Base-by-base conservation (phyloP, 1,140 invertebrate genomes). In the Cecropterus lyciades region DNA sequence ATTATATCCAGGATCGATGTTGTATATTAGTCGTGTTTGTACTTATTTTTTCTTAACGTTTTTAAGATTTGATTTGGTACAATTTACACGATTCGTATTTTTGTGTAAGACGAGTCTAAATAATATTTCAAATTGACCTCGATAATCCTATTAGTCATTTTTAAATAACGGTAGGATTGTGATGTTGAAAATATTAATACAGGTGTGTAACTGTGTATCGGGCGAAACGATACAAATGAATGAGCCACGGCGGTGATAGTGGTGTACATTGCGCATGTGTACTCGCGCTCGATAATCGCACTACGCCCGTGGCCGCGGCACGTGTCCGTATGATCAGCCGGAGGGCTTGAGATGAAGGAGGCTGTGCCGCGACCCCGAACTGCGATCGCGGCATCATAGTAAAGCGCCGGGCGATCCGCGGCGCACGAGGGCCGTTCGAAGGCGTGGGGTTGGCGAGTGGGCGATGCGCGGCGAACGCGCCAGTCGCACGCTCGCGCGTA, bases 251-350 rank as follows among this genome's bases (percentile, higher is more conserved):
- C 65, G 66, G 70, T 66, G 57, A 75, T 83, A 85, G 77, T 82
- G 77, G 53, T 14, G 78, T 40, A 67, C 70, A 77, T 51, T 87
- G 85, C 89, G 89, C 85, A 91, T 86, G 87, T 86, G 77, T 84
- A 85, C 85, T 73, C 79, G 79, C 81, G 85, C 75, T 89, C 88
- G 84, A 91, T 89, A 89, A 76, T 80, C 84, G 84, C 85, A 87
- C 80, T 87, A 84, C 83, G 80, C 65, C 75, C 79, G 77, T 77
- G 77, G 72, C 67, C 68, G 73, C 65, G 77, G 80, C 86, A 91
- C 88, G 88, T 89, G 87, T 80, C 73, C 69, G 69, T 78, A 74
- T 76, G 80, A 80, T 71, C 79, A 67, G 55, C 55, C 69, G 69
- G 67, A 68, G 75, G 69, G 70, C 57, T 64, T 49, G 73, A 83